phyloP scores from a whole-genome alignment of 1,140 invertebrate species.

The Drosophila micromelanica region DNA sequence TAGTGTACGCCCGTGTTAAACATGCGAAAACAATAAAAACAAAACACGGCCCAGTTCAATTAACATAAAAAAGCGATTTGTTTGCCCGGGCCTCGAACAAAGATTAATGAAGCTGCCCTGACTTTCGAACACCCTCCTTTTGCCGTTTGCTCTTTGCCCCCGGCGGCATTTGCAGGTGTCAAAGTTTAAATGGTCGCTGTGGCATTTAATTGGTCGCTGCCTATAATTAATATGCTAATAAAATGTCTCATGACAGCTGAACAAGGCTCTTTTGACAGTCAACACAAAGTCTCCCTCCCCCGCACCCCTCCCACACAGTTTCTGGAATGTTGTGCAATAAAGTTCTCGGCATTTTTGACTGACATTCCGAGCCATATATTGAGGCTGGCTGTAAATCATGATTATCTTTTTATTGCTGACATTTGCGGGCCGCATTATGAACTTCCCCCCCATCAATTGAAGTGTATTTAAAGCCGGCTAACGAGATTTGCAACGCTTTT shows the following conservation, averaged over 20 bases:
- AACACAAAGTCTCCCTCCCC: not conserved
- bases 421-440: constrained; percentile 53
- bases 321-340: constrained; percentile 17
- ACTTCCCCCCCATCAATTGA: constrained; percentile 4
- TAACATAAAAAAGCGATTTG: constrained; percentile 66
- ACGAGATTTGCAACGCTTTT: constrained; percentile 48
- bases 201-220: constrained; percentile 40
- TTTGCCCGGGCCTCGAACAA: constrained; percentile 55
- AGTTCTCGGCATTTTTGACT: constrained; percentile 41
- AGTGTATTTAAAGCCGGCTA: constrained; percentile 26
- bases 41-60: constrained; percentile 40
- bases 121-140: not conserved
- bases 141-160: no score
- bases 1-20: constrained; percentile 19
- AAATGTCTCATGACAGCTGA: constrained; percentile 55
- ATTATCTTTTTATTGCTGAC: constrained; percentile 57
- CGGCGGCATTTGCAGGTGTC: constrained; percentile 31
- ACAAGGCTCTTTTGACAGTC: constrained; percentile 51
- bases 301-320: no score
- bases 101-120: constrained; percentile 61
- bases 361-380: constrained; percentile 49
- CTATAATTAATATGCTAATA: constrained; percentile 50
- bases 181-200: constrained; percentile 42
- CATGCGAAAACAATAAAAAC: constrained; percentile 44
- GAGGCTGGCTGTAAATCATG: constrained; percentile 68